These are phyloP conservation scores for Cladorhizidae sp. DNA, from an alignment of 37 sponge, comb jelly and placozoan genomes.

Conservation along the genomic window DNA sequence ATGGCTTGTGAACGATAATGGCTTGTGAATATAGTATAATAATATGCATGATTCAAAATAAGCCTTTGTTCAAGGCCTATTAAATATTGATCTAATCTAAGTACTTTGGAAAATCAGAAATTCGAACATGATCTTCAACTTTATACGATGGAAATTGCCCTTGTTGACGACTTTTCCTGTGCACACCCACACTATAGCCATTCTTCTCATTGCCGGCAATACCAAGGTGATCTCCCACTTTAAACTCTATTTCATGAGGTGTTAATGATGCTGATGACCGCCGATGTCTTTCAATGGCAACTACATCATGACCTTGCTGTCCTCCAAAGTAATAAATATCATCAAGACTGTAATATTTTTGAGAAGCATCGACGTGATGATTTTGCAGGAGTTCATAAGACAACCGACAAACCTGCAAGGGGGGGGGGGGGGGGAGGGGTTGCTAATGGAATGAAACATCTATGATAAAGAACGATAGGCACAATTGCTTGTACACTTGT, in stretches of 20 bases:
- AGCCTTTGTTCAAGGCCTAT: too few species aligned
- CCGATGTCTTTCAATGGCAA: slow-evolving; percentile 7
- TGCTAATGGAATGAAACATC: too few species aligned
- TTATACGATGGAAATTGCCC: slow-evolving; percentile 77
- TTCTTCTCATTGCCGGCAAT: slow-evolving; percentile 81
- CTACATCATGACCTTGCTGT: slow-evolving; percentile 60
- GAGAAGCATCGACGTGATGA: slow-evolving; percentile 76
- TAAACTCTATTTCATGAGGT: slow-evolving; percentile 30
- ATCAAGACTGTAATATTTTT: slow-evolving; percentile 71
- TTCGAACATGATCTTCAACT: slow-evolving; percentile 56
- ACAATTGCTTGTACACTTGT: too few species aligned
- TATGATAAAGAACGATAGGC: too few species aligned
- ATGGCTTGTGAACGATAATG: too few species aligned
- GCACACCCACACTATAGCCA: slow-evolving; percentile 62
- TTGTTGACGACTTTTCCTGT: neutral
- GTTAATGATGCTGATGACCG: neutral
- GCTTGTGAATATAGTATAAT: too few species aligned
- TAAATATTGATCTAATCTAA: too few species aligned
- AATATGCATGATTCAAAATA: too few species aligned
- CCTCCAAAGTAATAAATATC: slow-evolving; percentile 91
- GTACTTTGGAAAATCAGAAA: slow-evolving; percentile 69
- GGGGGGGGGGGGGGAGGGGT: too few species aligned
- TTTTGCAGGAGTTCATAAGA: slow-evolving; percentile 88
- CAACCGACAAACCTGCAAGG: slow-evolving; percentile 70
- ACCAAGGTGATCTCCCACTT: slow-evolving; percentile 65